Conservation (phyloP, 2,113 vertebrate genomes). For the Corythaeola cristata region DNA sequence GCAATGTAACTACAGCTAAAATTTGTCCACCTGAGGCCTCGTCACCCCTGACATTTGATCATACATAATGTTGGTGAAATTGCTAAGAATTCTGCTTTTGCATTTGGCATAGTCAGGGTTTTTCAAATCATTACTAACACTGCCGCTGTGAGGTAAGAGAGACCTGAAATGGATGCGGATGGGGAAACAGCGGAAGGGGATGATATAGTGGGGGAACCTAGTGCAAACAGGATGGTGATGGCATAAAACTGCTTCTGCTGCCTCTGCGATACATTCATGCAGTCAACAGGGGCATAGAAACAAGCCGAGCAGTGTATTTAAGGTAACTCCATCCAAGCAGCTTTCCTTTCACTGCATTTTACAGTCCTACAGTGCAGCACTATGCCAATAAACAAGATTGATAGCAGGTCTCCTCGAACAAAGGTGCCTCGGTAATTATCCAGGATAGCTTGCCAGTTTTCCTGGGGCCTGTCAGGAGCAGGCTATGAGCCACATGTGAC, state of each 20-base stretch:
- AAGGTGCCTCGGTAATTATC: background rate
- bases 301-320: background rate
- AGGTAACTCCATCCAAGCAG: background rate
- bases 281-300: background rate
- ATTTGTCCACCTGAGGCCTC: background rate
- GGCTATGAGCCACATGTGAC: background rate
- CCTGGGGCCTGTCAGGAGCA: background rate
- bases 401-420: background rate
- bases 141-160: background rate
- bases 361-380: background rate
- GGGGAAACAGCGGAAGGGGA: background rate
- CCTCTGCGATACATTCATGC: rapidly evolving
- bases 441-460: background rate
- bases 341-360: background rate
- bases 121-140: background rate
- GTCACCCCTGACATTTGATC: background rate
- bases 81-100: background rate
- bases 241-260: background rate
- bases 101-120: background rate
- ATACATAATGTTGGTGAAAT: background rate
- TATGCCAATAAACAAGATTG: background rate
- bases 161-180: background rate
- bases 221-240: background rate
- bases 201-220: background rate
- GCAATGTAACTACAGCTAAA: background rate